Evolutionary conservation across 2,797 vertebrate genomes (phyloP).

Genomic region (Petrocephalus sullivani): DNA sequence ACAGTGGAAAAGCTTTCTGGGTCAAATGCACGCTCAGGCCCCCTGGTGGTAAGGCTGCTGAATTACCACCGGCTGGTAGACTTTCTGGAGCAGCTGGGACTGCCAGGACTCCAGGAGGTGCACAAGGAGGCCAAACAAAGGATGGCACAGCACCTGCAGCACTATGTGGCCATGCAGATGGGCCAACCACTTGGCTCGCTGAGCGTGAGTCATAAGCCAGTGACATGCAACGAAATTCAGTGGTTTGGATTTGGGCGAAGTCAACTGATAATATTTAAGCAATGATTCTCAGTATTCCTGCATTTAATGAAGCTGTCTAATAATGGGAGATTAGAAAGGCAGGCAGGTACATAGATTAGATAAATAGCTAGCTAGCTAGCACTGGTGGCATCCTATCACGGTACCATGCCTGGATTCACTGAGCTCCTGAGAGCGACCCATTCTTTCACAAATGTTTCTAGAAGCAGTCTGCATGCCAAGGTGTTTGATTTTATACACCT

Average conservation of each 20-base stretch:
- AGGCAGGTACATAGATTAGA: too few species aligned
- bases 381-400: too few species aligned
- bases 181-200: constrained; percentile 48
- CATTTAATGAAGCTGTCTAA: neutral
- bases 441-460: too few species aligned
- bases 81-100: constrained; percentile 39
- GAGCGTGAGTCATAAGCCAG: constrained; percentile 28
- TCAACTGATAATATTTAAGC: neutral
- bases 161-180: constrained; percentile 29
- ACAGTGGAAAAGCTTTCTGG: constrained; percentile 33
- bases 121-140: constrained; percentile 40
- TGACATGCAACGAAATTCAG: neutral
- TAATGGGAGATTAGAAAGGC: too few species aligned
- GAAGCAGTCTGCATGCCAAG: too few species aligned
- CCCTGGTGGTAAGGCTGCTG: constrained; percentile 47
- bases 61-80: constrained; percentile 46
- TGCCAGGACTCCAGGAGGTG: constrained; percentile 36
- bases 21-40: constrained; percentile 36
- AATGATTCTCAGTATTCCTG: neutral
- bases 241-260: neutral
- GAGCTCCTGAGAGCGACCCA: too few species aligned
- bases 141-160: constrained; percentile 34
- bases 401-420: too few species aligned
- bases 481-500: too few species aligned
- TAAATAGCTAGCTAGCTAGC: too few species aligned